phyloP scores from a whole-genome alignment of 2,113 vertebrate genomes.

The Myodes glareolus region DNA sequence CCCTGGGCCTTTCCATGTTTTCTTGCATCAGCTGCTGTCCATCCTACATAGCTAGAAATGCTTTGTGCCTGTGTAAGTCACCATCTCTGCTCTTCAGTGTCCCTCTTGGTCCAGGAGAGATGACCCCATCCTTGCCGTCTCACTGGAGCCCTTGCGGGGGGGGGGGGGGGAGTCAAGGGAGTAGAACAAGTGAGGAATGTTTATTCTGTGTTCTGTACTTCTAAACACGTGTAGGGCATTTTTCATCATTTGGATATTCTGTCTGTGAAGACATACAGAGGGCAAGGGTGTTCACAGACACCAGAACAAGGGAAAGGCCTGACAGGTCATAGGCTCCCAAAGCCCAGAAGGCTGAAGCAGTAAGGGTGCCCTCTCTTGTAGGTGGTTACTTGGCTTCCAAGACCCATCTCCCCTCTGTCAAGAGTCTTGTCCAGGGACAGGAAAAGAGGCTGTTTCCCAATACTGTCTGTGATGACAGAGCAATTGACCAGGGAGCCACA shows the following conservation, averaged over 20 bases:
- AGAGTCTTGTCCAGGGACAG: neutral
- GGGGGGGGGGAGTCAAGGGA: neutral
- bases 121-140: neutral
- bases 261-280: neutral
- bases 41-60: rapidly evolving
- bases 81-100: neutral
- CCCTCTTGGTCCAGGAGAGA: neutral
- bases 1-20: rapidly evolving
- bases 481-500: rapidly evolving
- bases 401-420: neutral
- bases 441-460: rapidly evolving
- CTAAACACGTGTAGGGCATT: neutral
- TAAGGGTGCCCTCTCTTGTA: neutral
- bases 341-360: rapidly evolving
- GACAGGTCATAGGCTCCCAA: rapidly evolving
- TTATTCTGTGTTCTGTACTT: neutral
- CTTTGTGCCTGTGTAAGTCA: neutral
- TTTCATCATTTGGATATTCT: neutral
- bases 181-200: neutral
- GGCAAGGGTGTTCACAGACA: neutral
- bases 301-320: neutral
- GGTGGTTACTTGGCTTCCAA: neutral
- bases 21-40: rapidly evolving
- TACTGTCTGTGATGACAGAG: rapidly evolving
- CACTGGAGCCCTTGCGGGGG: too few species aligned